A percentile compares a stretch with the other conserved stretches of the same genome.
Evolutionary conservation across 2,888 invertebrate genomes (phyloP).

Genomic region (Agrochola circellaris): DNA sequence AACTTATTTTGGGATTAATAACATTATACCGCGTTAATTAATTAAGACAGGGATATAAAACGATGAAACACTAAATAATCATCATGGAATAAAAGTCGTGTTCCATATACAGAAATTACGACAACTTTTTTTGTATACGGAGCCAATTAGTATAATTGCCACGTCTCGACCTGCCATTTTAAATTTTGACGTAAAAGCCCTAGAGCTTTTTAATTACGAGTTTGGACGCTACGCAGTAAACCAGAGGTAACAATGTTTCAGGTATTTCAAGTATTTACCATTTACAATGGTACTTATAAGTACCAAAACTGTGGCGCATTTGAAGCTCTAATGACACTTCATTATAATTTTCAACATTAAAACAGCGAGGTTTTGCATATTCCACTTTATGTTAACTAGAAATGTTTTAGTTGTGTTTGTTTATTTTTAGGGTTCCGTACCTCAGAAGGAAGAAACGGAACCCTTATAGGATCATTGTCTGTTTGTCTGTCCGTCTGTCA

Average conservation of each 20-base stretch:
- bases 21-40: no score
- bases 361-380: neutral
- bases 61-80: neutral
- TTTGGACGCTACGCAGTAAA: conserved; percentile 35
- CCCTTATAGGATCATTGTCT: neutral
- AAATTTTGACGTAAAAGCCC: conserved; percentile 48
- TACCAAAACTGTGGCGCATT: conserved; percentile 9
- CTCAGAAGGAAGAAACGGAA: no score
- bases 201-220: conserved; percentile 50
- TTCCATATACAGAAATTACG: conserved; percentile 6
- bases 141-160: conserved; percentile 58
- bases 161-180: conserved; percentile 42
- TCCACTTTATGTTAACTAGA: neutral
- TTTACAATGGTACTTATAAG: conserved; percentile 18
- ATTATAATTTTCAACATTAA: conserved; percentile 24
- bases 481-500: no score
- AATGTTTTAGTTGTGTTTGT: neutral
- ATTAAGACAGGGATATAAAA: neutral
- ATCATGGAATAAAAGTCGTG: neutral
- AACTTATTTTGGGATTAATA: neutral
- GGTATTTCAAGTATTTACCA: conserved; percentile 37
- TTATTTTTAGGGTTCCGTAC: neutral
- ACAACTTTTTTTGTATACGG: conserved; percentile 22
- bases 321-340: conserved; percentile 28
- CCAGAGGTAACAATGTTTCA: conserved; percentile 47